Evolutionary conservation across 1,140 invertebrate genomes (phyloP), one percentile per base, ranked within the genome.

Genomic region (Eurosta solidaginis): DNA sequence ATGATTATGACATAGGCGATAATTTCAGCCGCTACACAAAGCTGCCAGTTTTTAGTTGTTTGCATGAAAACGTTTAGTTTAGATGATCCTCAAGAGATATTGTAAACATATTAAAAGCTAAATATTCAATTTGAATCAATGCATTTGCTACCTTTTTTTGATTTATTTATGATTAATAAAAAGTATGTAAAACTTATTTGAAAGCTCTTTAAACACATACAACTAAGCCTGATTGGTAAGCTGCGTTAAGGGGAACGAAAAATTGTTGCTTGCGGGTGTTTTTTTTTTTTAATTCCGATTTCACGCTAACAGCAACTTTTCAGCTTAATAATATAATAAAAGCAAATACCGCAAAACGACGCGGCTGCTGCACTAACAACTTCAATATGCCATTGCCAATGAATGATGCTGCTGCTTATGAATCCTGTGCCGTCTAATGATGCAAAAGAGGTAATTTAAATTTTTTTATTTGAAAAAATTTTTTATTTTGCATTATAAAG

Each of bases 351-450:
- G 47, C 77, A 79, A 79, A 76, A 78, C 22, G 81, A 76, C 10
- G 77, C 81, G 77, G 82, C 80, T 73, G 81, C 87, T 52, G 81
- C 84, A 63, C 82, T 85, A 50, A 82, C 84, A 52, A 79, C 81
- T 50, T 63, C 44, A 76, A 33, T 42, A 25, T 52, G 17, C 76
- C 52, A 49, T 78, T 77, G 79, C 76, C 14, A 77, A 54, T 73
- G 74, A 78, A 74, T 78, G 52, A 76, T 74, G 74, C 52, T 79
- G 74, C 52, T 79, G 40, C 47, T 49, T 77, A 76, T 82, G 59
- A 68, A 40, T 33, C 27, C 40, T 68, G 17, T 33, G 59, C 59
- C 59, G 59, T 68, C 59, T 68, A 68, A 68, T 68, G 59, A 68
- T 40, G 59, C 59, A 68, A 40, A 27, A 40, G 40, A 68, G 59